Conservation (phyloP, 2,888 invertebrate species). For the Strigamia crassipes region DNA sequence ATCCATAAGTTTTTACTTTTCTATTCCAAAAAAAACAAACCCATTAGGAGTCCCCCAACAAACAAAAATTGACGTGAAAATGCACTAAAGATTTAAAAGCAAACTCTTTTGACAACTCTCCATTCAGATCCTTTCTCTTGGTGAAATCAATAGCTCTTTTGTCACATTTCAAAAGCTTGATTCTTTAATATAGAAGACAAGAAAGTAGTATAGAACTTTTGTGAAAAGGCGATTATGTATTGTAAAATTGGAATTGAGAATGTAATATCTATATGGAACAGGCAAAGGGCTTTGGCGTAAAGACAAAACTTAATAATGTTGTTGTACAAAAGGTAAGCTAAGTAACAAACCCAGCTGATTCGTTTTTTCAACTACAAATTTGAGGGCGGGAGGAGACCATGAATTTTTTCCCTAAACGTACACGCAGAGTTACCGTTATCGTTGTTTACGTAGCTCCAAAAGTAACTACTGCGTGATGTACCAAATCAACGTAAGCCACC, state of each 20-base stretch:
- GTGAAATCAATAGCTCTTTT: background rate
- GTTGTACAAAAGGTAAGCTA: too few species aligned
- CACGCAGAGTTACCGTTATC: too few species aligned
- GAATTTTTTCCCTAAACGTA: too few species aligned
- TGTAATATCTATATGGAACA: background rate
- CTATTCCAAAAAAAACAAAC: background rate
- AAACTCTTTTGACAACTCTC: background rate
- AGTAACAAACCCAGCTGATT: too few species aligned
- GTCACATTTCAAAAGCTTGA: slow-evolving; percentile 6
- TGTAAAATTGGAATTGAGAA: background rate
- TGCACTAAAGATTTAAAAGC: slow-evolving; percentile 10
- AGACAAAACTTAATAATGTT: too few species aligned
- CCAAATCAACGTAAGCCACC: too few species aligned
- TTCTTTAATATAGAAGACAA: background rate
- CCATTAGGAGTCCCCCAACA: background rate
- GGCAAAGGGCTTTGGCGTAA: background rate
- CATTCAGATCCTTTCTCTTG: background rate
- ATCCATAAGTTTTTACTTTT: slow-evolving; percentile 1
- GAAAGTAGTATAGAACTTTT: slow-evolving; percentile 1
- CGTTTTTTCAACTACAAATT: too few species aligned
- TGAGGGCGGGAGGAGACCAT: too few species aligned
- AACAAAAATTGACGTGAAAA: slow-evolving; percentile 10
- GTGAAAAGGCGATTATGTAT: background rate
- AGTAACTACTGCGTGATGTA: too few species aligned
- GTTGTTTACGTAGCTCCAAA: too few species aligned